Percentiles rank a stretch among this genome's conserved stretches.
phyloP scores from a whole-genome alignment of 2,888 invertebrate genomes.

The Cheilosia variabilis region DNA sequence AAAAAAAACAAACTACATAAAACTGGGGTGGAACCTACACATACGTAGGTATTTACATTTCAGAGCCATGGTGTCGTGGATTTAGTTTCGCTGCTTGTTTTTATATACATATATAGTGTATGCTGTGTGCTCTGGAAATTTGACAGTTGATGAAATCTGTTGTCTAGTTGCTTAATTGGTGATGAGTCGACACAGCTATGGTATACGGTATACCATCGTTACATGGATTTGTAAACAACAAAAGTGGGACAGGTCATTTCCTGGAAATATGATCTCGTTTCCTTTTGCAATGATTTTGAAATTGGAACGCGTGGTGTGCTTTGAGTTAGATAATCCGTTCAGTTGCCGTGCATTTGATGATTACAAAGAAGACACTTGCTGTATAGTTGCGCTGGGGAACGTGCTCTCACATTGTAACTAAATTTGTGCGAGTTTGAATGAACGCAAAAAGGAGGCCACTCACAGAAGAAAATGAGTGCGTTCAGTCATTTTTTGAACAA shows the following conservation, averaged over 20 bases:
- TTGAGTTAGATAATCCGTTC: no score
- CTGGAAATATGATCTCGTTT: slow-evolving; percentile 49
- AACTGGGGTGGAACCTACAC: slow-evolving; percentile 44
- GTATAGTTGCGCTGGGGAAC: no score
- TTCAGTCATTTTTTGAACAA: no score
- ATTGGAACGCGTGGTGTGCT: not conserved
- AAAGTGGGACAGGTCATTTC: slow-evolving; percentile 52
- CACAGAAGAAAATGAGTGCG: no score
- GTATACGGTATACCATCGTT: slow-evolving; percentile 14
- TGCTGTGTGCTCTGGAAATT: slow-evolving; percentile 30
- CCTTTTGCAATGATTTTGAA: not conserved
- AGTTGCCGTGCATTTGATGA: no score
- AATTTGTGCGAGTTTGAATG: no score
- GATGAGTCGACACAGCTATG: slow-evolving; percentile 35
- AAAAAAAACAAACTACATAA: slow-evolving; percentile 45
- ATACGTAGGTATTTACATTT: not conserved
- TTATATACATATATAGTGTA: not conserved
- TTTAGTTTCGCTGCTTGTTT: not conserved
- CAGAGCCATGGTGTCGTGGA: slow-evolving; percentile 9
- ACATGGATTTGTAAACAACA: slow-evolving; percentile 20
- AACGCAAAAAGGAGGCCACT: no score
- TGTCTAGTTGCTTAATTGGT: slow-evolving; percentile 48
- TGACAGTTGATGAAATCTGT: slow-evolving; percentile 32
- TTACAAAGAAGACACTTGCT: no score
- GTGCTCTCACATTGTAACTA: no score